Evolutionary conservation across 2,113 vertebrate species (phyloP).

Genomic region (Globicephala melas): DNA sequence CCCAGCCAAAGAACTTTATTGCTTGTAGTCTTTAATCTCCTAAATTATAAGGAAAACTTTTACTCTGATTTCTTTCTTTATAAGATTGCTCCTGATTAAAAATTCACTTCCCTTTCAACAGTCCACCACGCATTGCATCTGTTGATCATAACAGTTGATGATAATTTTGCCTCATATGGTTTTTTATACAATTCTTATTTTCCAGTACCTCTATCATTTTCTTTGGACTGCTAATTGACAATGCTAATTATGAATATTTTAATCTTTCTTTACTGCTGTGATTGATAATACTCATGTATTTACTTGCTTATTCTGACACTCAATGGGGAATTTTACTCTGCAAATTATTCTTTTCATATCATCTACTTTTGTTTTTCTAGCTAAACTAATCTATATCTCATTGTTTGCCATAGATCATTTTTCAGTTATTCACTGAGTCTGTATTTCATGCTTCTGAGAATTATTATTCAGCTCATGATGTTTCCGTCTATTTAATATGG

Average conservation of each 20-base stretch:
- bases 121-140: neutral
- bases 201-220: neutral
- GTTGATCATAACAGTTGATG: neutral
- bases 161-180: neutral
- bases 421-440: neutral
- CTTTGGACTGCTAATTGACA: neutral
- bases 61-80: constrained; percentile 20
- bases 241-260: neutral
- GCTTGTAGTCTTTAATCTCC: neutral
- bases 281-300: neutral
- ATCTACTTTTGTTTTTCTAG: neutral
- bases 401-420: neutral
- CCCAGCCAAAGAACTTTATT: neutral
- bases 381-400: neutral
- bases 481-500: neutral
- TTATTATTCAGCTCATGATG: neutral
- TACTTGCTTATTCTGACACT: neutral
- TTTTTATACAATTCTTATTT: neutral
- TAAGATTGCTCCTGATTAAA: constrained; percentile 12
- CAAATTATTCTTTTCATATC: neutral
- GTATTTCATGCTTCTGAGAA: neutral
- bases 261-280: neutral
- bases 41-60: constrained; percentile 31
- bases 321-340: neutral
- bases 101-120: neutral